Base-by-base conservation (phyloP, 2,888 invertebrate species). In the Gandaritis pyraliata region DNA sequence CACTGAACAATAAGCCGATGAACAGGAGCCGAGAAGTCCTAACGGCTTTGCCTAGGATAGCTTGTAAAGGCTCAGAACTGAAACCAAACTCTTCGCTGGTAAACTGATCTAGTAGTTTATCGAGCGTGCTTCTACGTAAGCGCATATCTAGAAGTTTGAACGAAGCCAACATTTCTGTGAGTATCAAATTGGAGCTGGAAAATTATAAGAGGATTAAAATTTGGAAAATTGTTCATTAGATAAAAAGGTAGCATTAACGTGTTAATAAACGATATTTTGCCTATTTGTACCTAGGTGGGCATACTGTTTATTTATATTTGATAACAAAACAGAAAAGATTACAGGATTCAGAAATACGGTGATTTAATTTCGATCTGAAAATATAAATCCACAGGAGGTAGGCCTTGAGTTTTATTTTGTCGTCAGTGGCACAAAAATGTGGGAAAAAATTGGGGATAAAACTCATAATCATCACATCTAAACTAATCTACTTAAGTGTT, bases 111-210 rank as follows among this genome's bases (percentile, higher is more conserved):
- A 68, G 58, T 53, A 86, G 67, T 54, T 75, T 58, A 23, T 64
- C 71, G 10, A 85, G 68, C 23, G 62, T 56, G 41, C 73, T 41
- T 13, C 84, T 80, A 15, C 76, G 79, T 11, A 74, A 66, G 39
- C 69, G 61, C 61, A 85, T 72, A 71, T 85, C 77, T 15, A 82
- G 55, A 38, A 84, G 76, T 69, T 77, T 77, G n/a, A 77, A 54
- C 4, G 75, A 74, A n/a, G 70, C 69, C 46, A 80, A 61, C 53
- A 79, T 41, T 74, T 86, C 86, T 3, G 83, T 82, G 36, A 83
- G 52, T 53, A 83, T 68, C 60, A 86, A 70, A 68, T 85, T 86
- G 56, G 78, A 72, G 46, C 86, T 85, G 80, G 13, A 65, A 66
- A 59, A 45, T 30, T 11, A 46, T 45, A 45, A 58, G 18, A 47